Base-by-base conservation (phyloP, 1,140 invertebrate species). In the Euglossa dilemma region DNA sequence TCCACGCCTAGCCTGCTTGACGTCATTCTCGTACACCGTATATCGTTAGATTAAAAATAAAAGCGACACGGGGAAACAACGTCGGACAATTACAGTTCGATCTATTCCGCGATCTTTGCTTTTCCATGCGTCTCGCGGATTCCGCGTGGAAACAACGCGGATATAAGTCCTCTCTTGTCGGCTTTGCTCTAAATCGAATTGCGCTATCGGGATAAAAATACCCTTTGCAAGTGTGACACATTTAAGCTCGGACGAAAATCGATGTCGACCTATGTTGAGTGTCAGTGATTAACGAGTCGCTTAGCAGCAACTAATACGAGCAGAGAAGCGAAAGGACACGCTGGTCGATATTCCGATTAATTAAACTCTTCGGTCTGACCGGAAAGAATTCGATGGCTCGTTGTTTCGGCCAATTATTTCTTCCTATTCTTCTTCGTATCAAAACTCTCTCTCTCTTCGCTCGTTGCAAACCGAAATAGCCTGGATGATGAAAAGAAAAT, bases 21-120 rank as follows among this genome's bases (percentile, higher is more conserved):
- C 87, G 87, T 88, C 86, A 88, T 47, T 61, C 78, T 75, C 66
- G 57, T 70, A 59, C 73, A 78, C 80, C 66, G 63, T 71, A 56
- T 23, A 56, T n/a, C 70, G 57, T 43, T n/a, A 52, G 61, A 88
- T 88, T 88, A 88, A 88, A 88, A 88, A 88, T 88, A 88, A 74
- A 85, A 71, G 64, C 79, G 79, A 85, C 52, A 72, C 66, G 79
- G 73, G n/a, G 61, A 69, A 72, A 75, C 78, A 87, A 80, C 88
- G 87, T 67, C 83, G 64, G 67, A 83, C 88, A 76, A 88, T 83
- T 80, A 76, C 66, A 77, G 61, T 85, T 72, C 59, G 61, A 85
- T 85, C 28, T 76, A 72, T 36, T 69, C 79, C 83, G 75, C 64
- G 84, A n/a, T 73, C 45, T 12, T 4, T 36, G 2, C 9, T 28